Evolutionary conservation across 2,888 invertebrate genomes (phyloP).

Genomic region (Homarus gammarus): DNA sequence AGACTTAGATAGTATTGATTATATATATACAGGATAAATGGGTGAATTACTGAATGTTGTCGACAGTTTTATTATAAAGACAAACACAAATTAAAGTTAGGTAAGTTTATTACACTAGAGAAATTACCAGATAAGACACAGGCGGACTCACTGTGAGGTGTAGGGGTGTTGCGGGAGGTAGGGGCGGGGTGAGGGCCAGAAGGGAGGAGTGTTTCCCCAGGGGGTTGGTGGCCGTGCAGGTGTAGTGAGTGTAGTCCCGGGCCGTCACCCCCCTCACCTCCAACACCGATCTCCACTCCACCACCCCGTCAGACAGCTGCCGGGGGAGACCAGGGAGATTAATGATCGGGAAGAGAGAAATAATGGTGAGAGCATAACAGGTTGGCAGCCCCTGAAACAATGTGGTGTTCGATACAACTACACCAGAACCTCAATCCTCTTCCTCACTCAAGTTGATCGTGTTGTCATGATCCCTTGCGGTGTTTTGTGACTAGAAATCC

Average conservation of each 20-base stretch:
- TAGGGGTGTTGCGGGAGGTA: conserved; percentile 88
- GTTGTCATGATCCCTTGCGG: too few relatives aligned
- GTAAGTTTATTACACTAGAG: too few relatives aligned
- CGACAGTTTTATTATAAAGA: too few relatives aligned
- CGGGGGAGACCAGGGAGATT: not conserved
- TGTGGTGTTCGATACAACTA: not conserved
- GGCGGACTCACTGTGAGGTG: conserved; percentile 80
- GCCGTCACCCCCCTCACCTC: conserved; percentile 89
- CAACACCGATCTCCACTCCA: conserved; percentile 89
- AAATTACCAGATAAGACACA: too few relatives aligned
- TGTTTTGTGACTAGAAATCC: too few relatives aligned
- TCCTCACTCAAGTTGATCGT: too few relatives aligned
- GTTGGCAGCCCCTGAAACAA: not conserved
- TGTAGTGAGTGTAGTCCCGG: conserved; percentile 93
- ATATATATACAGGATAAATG: too few relatives aligned
- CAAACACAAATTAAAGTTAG: too few relatives aligned
- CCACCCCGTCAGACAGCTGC: conserved; percentile 81
- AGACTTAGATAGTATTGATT: too few relatives aligned
- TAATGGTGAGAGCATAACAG: not conserved
- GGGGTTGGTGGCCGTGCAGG: conserved; percentile 92
- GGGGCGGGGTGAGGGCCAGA: conserved; percentile 91
- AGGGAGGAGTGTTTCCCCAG: conserved; percentile 88
- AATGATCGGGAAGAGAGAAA: conserved; percentile 7
- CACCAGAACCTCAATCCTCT: too few relatives aligned
- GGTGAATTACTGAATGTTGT: too few relatives aligned